These are phyloP conservation scores for Cephus spinipes DNA, from an alignment of 2,888 invertebrate genomes.

Conservation along the genomic window DNA sequence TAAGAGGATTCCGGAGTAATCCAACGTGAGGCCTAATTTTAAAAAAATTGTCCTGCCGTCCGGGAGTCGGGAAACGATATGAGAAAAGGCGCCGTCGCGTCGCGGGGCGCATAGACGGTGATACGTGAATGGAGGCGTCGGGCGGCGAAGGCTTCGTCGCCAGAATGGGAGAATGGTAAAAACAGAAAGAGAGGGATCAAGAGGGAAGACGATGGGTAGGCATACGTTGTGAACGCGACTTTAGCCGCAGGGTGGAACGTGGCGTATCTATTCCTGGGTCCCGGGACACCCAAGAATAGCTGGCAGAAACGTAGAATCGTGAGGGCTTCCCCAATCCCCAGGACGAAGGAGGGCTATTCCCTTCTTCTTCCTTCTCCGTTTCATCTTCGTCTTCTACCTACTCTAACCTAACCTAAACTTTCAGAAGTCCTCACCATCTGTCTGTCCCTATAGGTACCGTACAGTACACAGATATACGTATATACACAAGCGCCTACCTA, in stretches of 20 bases:
- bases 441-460: not conserved
- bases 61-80: too few species aligned
- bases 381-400: conserved; percentile 28
- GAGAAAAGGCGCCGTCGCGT: not conserved
- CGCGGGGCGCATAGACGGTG: not conserved
- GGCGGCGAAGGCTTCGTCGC: not conserved
- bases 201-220: not conserved
- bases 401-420: not conserved
- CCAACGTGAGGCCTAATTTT: too few species aligned
- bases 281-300: conserved; percentile 50
- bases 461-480: too few species aligned
- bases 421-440: not conserved
- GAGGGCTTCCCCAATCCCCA: conserved; percentile 52
- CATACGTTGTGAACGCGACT: conserved; percentile 30
- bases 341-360: conserved; percentile 23
- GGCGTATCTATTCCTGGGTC: conserved; percentile 44
- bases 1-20: too few species aligned
- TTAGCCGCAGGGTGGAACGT: conserved; percentile 27
- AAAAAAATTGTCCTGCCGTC: too few species aligned
- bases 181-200: not conserved
- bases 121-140: not conserved
- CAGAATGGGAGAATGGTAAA: not conserved
- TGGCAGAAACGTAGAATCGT: conserved; percentile 36
- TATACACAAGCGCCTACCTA: too few species aligned
- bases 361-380: conserved; percentile 8